These are phyloP conservation scores for Acheta domesticus DNA, from an alignment of 2,888 invertebrate species.

Conservation along the genomic window DNA sequence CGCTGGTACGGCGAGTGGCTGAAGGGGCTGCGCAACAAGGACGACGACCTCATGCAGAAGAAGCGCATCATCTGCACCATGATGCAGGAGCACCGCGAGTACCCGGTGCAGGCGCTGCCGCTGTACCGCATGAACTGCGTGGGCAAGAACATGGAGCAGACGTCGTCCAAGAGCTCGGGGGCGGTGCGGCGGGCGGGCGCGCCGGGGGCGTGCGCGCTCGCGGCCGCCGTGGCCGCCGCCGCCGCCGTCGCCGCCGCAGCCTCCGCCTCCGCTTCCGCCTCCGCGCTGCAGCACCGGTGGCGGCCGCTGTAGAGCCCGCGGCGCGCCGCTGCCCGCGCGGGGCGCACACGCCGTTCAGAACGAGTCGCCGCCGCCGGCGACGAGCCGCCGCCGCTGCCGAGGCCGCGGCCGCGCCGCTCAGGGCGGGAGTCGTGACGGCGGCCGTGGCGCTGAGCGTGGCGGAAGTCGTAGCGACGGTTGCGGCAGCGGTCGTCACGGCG, in stretches of 20 bases:
- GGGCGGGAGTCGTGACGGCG: neutral
- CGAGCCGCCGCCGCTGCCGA: too few relatives aligned
- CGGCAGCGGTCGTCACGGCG: neutral
- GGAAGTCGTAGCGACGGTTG: neutral
- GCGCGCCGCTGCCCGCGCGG: conserved; percentile 22
- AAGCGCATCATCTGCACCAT: conserved; percentile 80
- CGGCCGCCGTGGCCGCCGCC: conserved; percentile 12
- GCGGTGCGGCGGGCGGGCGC: conserved; percentile 5
- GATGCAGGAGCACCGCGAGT: conserved; percentile 76
- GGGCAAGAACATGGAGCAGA: conserved; percentile 47
- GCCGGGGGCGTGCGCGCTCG: neutral
- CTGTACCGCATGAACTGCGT: conserved; percentile 80
- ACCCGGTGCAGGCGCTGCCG: conserved; percentile 76
- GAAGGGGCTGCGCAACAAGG: conserved; percentile 70
- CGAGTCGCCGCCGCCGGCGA: neutral
- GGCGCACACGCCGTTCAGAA: conserved; percentile 23
- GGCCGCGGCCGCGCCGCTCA: neutral
- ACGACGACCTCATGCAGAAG: conserved; percentile 85
- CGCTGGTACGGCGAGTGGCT: conserved; percentile 85
- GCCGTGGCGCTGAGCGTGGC: neutral
- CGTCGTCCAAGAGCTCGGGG: conserved; percentile 26
- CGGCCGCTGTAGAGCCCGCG: conserved; percentile 4
- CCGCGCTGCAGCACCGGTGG: conserved; percentile 19
- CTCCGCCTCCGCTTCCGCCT: neutral
- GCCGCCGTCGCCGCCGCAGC: neutral